Percentiles rank a stretch among this genome's conserved stretches.
Evolutionary conservation across 2,797 vertebrate genomes (phyloP).

Genomic region (Tarsius wallacei): DNA sequence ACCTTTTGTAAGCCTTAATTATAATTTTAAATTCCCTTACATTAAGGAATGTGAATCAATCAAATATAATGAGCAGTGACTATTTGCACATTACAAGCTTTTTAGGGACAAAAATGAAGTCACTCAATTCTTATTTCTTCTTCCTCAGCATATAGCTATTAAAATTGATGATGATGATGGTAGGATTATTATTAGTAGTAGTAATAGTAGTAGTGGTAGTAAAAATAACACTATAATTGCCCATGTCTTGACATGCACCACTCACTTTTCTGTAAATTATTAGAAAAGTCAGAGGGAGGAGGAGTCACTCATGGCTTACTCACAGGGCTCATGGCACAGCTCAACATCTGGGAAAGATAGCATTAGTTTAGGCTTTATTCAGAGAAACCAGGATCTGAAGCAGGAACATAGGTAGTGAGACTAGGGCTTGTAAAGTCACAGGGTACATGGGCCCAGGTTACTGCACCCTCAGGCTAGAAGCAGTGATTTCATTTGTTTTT

Average conservation of each 20-base stretch:
- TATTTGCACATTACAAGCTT: conserved; percentile 49
- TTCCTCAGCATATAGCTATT: background rate
- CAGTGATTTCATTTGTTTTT: background rate
- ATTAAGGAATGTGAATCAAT: conserved; percentile 75
- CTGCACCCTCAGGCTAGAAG: fast-evolving
- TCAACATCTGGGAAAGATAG: background rate
- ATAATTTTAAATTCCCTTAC: conserved; percentile 83
- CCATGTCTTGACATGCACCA: background rate
- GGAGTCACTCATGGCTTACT: background rate
- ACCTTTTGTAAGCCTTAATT: conserved; percentile 83
- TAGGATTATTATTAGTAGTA: background rate
- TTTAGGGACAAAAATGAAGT: background rate
- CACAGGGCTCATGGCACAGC: background rate
- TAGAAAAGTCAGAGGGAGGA: background rate
- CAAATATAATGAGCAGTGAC: conserved; percentile 66
- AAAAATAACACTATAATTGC: background rate
- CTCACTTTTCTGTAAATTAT: background rate
- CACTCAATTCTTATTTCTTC: background rate
- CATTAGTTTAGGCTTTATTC: background rate
- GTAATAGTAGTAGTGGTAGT: fast-evolving
- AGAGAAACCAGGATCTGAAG: background rate
- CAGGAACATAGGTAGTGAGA: background rate
- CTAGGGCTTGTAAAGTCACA: background rate
- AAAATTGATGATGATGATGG: background rate
- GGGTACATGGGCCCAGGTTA: background rate